Evolutionary conservation across 2,797 vertebrate genomes (phyloP).

Genomic region (Spheniscus humboldti): DNA sequence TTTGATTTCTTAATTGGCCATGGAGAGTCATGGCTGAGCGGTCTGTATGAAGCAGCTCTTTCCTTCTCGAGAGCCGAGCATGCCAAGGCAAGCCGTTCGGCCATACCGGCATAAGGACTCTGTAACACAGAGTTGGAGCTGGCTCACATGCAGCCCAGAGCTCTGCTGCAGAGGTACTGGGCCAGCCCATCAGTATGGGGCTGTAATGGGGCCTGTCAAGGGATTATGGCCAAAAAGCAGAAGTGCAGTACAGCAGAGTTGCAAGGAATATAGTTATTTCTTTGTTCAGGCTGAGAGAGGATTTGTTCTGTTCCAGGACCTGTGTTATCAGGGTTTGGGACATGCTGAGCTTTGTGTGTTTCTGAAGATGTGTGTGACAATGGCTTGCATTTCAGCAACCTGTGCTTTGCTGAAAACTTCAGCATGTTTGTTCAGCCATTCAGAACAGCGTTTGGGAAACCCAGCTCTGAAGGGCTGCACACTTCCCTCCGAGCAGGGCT

Average conservation of each 20-base stretch:
- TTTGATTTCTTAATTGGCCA: slow-evolving; percentile 1
- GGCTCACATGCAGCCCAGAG: neutral
- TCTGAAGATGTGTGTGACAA: neutral
- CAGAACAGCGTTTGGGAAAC: neutral
- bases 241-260: neutral
- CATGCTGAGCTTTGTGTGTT: neutral
- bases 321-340: neutral
- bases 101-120: neutral
- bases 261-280: neutral
- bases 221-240: neutral
- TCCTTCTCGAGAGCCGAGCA: neutral
- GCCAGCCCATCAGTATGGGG: neutral
- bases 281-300: neutral
- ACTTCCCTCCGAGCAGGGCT: neutral
- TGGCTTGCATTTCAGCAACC: neutral
- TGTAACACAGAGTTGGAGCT: neutral
- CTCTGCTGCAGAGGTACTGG: neutral
- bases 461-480: neutral
- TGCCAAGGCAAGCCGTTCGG: neutral
- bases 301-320: neutral
- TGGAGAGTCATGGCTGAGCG: neutral
- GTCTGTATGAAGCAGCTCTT: neutral
- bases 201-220: neutral
- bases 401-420: neutral
- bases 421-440: neutral